Conservation (phyloP, 2,797 vertebrate species). For the Potorous gilbertii region DNA sequence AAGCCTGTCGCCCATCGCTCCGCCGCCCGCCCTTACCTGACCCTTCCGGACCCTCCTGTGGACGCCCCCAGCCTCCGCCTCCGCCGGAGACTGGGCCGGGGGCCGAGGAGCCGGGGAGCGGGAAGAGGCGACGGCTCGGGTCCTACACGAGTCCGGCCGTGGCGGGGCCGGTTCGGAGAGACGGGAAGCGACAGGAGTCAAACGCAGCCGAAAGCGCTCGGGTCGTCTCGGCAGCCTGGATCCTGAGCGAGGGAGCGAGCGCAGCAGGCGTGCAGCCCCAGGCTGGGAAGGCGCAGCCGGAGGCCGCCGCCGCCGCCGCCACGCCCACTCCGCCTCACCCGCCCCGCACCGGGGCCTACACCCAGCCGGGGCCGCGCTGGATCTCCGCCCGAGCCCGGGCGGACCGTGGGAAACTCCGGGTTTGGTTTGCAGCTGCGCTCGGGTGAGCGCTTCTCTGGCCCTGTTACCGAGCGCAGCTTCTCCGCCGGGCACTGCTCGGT, state of each 20-base stretch:
- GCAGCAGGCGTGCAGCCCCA: background rate
- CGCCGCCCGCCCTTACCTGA: conserved; percentile 50
- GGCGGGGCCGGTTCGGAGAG: conserved; percentile 51
- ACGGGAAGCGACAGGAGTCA: conserved; percentile 85
- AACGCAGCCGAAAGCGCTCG: conserved; percentile 79
- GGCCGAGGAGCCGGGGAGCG: background rate
- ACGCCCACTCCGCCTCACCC: background rate
- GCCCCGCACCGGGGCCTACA: background rate
- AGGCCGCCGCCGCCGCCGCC: background rate
- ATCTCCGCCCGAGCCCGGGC: background rate
- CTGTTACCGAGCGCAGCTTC: background rate
- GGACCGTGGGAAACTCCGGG: background rate
- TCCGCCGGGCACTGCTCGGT: background rate
- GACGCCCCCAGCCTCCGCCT: background rate
- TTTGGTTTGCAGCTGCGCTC: background rate
- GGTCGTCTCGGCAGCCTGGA: background rate
- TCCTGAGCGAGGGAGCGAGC: background rate
- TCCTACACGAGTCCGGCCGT: background rate
- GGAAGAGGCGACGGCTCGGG: background rate
- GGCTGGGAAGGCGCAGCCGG: background rate
- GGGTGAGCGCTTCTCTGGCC: background rate
- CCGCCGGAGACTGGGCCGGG: conserved; percentile 19
- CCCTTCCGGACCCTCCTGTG: background rate
- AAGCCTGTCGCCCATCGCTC: background rate
- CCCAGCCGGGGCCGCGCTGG: conserved; percentile 54